These are phyloP conservation scores for Agapornis canus DNA, from an alignment of 2,797 vertebrate genomes.

Conservation along the genomic window DNA sequence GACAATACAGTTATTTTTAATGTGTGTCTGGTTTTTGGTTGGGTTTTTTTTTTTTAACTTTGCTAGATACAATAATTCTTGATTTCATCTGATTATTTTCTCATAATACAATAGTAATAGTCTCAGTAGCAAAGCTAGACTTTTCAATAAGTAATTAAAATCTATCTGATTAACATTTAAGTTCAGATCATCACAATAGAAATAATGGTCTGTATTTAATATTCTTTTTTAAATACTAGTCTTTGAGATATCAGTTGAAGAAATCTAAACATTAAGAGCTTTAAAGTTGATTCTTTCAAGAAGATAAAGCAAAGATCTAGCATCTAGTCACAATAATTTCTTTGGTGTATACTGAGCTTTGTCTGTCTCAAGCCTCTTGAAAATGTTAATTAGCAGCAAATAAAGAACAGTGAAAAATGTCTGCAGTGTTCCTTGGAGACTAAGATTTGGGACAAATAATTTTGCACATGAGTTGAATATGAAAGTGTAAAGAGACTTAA, in stretches of 20 bases:
- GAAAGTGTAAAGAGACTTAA: slow-evolving; percentile 84
- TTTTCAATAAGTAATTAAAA: slow-evolving; percentile 24
- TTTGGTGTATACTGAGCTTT: slow-evolving; percentile 37
- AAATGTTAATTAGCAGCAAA: slow-evolving; percentile 78
- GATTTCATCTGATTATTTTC: background rate
- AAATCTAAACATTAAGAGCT: slow-evolving; percentile 52
- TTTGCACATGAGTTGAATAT: slow-evolving; percentile 70
- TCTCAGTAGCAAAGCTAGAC: background rate
- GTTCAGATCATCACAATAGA: background rate
- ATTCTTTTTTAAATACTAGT: slow-evolving; percentile 22
- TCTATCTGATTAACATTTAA: slow-evolving; percentile 25
- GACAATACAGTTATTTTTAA: background rate
- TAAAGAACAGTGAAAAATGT: slow-evolving; percentile 73
- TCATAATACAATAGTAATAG: background rate
- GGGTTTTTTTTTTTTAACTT: background rate
- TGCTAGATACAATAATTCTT: background rate
- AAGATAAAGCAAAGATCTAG: slow-evolving; percentile 55
- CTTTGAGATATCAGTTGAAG: slow-evolving; percentile 35
- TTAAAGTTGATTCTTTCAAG: slow-evolving; percentile 53
- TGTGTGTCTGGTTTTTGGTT: background rate
- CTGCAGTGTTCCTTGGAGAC: slow-evolving; percentile 70
- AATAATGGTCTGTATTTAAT: slow-evolving; percentile 5
- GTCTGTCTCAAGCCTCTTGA: slow-evolving; percentile 57
- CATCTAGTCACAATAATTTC: slow-evolving; percentile 50
- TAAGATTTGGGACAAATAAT: slow-evolving; percentile 68